Evolutionary conservation across 2,888 invertebrate species (phyloP).

Genomic region (Lepidochrysops patricia): DNA sequence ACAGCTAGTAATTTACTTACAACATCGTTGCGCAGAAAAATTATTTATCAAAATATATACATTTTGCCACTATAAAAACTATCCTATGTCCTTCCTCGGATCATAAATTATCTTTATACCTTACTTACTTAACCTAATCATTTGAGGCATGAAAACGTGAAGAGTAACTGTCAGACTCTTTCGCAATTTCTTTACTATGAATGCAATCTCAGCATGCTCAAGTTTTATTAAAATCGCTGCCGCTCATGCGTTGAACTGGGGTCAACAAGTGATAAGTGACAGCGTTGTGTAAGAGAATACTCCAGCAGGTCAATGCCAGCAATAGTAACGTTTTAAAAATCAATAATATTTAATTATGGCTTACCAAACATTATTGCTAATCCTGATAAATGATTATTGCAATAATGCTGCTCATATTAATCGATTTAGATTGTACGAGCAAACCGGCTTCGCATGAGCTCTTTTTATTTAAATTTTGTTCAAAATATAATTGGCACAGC

Average conservation of each 20-base stretch:
- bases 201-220: no score
- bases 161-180: no score
- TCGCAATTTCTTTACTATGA: no score
- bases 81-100: not conserved
- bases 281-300: constrained; percentile 42
- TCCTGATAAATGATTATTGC: not conserved
- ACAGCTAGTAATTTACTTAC: no score
- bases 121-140: no score
- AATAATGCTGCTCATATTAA: not conserved
- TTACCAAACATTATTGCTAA: constrained; percentile 13
- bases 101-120: no score
- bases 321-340: constrained; percentile 31
- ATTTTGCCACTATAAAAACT: not conserved
- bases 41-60: not conserved
- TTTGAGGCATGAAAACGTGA: no score
- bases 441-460: no score
- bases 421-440: not conserved
- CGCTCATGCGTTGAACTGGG: constrained; percentile 21
- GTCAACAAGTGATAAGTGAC: constrained; percentile 32
- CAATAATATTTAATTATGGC: constrained; percentile 9
- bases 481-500: no score
- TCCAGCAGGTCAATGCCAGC: constrained; percentile 19
- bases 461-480: no score
- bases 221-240: constrained; percentile 19
- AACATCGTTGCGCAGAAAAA: no score